A percentile compares a stretch with the other conserved stretches of the same genome.
phyloP scores from a whole-genome alignment of 2,797 vertebrate species.

The Labroides dimidiatus region DNA sequence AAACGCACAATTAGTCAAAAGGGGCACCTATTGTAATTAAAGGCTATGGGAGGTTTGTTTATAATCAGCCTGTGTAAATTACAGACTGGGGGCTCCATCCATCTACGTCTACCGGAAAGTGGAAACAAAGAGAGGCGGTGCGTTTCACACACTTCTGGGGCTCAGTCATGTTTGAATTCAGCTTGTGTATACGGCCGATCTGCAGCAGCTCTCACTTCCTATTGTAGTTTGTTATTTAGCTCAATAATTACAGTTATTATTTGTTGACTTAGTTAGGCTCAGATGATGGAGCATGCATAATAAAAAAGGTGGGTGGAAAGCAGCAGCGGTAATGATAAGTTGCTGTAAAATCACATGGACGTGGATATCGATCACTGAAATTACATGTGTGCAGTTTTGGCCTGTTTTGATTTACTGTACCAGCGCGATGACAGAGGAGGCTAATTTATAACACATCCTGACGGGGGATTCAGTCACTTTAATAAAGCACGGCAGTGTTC shows the following conservation, averaged over 20 bases:
- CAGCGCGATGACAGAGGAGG: conserved; percentile 31
- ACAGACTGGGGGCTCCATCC: conserved; percentile 67
- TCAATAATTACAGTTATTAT: conserved; percentile 59
- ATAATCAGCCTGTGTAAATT: conserved; percentile 80
- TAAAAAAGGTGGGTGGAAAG: conserved; percentile 57
- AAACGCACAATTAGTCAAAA: conserved; percentile 83
- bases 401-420: conserved; percentile 68
- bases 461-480: conserved; percentile 38
- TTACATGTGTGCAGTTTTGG: conserved; percentile 53
- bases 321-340: conserved; percentile 61
- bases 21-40: conserved; percentile 81
- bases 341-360: conserved; percentile 52
- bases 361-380: conserved; percentile 60
- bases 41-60: conserved; percentile 67
- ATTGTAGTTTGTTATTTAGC: conserved; percentile 48
- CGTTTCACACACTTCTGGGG: conserved; percentile 53
- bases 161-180: conserved; percentile 60
- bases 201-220: conserved; percentile 39
- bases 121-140: conserved; percentile 61
- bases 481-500: conserved; percentile 41
- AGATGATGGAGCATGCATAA: conserved; percentile 49
- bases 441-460: conserved; percentile 56
- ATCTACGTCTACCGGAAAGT: conserved; percentile 71
- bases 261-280: conserved; percentile 43
- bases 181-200: conserved; percentile 20